Evolutionary conservation across 30 jellyfish, hydroid and myxozoan genomes (phyloP), one percentile per base, ranked within the genome.

Genomic region (Catostylus mosaicus): DNA sequence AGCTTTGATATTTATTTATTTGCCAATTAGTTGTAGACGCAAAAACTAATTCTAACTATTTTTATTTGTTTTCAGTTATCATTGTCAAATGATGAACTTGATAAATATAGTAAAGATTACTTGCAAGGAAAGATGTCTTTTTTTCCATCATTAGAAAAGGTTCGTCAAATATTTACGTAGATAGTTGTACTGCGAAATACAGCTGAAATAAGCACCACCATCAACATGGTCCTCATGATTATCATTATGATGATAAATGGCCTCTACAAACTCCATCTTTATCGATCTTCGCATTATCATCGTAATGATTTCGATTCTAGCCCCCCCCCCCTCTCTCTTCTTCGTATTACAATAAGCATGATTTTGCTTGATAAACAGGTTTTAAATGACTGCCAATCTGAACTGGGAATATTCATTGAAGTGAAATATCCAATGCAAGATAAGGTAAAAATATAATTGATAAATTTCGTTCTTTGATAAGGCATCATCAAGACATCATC

Each of bases 361-460:
- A 0, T 9, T 6, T 43, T 9, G 8, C 54, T 43, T 14, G 22
- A 37, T 38, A 0, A 71, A 11, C 64, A 86, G 96, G 91, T 75
- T 1, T 60, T 87, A 10, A 36, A 52, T 2, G 85, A 67, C 3
- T 31, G 61, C 1, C 86, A 80, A 9, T 57, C 68, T 11, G 72
- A 75, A 3, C 86, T 85, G 46, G 98, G 98, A 36, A 56, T 91
- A 3, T 63, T 83, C 33, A 61, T 91, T 1, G 98, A 91, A 65
- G 80, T 85, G 47, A 91, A 91, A 57, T 91, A 22, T 26, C 98
- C 98, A 19, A 59, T 64, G 84, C 90, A 84, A 59, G 93, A 78
- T n/a, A 50, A 43, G 78, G 97, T 90, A 35, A 51, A n/a, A 5
- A 27, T 50, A 50, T 16, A 50, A 0, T n/a, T n/a, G n/a, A n/a